Evolutionary conservation across 2,113 vertebrate species (phyloP), one percentile per base, ranked within the genome.

Genomic region (Atrichornis clamosus): DNA sequence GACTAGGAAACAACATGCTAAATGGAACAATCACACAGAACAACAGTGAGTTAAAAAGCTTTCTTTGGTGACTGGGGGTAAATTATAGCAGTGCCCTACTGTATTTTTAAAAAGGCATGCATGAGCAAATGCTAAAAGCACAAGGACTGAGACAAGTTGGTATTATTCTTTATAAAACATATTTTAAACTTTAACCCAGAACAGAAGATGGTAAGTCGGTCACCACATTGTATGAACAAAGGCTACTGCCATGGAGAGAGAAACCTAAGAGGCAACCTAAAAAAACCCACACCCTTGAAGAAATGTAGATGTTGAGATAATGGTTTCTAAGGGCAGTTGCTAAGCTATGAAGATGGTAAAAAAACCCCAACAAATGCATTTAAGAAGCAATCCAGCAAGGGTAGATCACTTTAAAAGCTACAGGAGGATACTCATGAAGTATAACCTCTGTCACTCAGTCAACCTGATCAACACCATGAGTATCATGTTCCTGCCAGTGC

Each of bases 311-410:
- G 70, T 74, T 88, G 60, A 90, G 44, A 84, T 4, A 84, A n/a
- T 53, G 49, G 85, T 89, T 84, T 95, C 92, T 63, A 93, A 81
- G 75, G 67, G 91, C 39, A 52, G 83, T 93, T 93, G 76, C 87
- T 90, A 93, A 86, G 79, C 30, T 90, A 87, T 52, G 44, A 92
- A 70, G 52, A 92, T 30, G 18, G 49, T 12, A 8, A 63, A 72
- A 55, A 23, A 8, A 1, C 0, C 15, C 35, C 44, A 73, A 37
- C 18, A 74, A 60, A 26, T 10, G 14, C 13, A 83, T 69, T 69
- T 87, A 91, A 80, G 55, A 90, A 93, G 64, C 47, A 84, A 91
- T 39, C 7, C 46, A 73, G 50, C 64, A 80, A 5, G 6, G 27
- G 16, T 20, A 90, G 35, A 88, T 47, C 14, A 69, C 32, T 60